These are phyloP conservation scores for Lymantria dispar DNA, from an alignment of 2,888 invertebrate species.

Conservation along the genomic window DNA sequence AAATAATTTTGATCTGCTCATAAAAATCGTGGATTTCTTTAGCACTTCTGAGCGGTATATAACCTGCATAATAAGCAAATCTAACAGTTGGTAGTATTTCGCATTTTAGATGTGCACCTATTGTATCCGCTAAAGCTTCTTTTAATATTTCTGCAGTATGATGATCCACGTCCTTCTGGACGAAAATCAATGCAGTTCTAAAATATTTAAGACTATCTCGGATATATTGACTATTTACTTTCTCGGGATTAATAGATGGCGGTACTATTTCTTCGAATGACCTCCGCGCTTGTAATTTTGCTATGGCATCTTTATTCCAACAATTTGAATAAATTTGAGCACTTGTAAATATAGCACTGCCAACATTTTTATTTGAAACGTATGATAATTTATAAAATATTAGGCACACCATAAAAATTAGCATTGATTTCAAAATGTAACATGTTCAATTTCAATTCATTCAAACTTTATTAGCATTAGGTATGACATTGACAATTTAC, in stretches of 20 bases:
- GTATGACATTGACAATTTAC: too few relatives aligned
- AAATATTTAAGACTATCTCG: slow-evolving; percentile 54
- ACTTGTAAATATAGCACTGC: slow-evolving; percentile 60
- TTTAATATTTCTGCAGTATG: slow-evolving; percentile 43
- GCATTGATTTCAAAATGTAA: slow-evolving; percentile 50
- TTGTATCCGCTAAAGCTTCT: slow-evolving; percentile 60
- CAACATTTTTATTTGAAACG: slow-evolving; percentile 45
- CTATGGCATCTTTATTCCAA: slow-evolving; percentile 62
- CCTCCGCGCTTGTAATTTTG: slow-evolving; percentile 58
- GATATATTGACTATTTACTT: slow-evolving; percentile 53
- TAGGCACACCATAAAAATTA: slow-evolving; percentile 52
- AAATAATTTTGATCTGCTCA: slow-evolving; percentile 46
- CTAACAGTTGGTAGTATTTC: slow-evolving; percentile 64
- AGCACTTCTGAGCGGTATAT: slow-evolving; percentile 57
- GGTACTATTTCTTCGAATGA: slow-evolving; percentile 58
- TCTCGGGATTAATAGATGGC: slow-evolving; percentile 45
- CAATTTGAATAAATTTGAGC: slow-evolving; percentile 42
- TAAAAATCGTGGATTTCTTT: slow-evolving; percentile 56
- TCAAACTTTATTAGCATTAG: background rate
- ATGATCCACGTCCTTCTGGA: slow-evolving; percentile 36
- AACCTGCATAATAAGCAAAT: slow-evolving; percentile 72
- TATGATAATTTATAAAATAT: slow-evolving; percentile 39
- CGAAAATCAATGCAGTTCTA: slow-evolving; percentile 42
- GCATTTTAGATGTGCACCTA: slow-evolving; percentile 64
- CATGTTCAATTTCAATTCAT: slow-evolving; percentile 13